Conservation (phyloP, 2,888 invertebrate species). For the Stenodema calcarata region DNA sequence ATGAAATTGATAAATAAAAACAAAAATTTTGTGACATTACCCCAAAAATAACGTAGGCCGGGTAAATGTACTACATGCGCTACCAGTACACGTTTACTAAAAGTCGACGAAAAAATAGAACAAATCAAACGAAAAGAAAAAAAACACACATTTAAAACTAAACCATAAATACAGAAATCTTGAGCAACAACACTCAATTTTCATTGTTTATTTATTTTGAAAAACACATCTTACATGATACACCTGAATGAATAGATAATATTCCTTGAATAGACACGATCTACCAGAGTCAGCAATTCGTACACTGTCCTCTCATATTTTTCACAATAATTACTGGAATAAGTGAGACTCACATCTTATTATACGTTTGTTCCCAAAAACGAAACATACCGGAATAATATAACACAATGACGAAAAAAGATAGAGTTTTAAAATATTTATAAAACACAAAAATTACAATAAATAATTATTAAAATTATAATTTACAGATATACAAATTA, state of each 20-base stretch:
- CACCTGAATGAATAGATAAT: neutral
- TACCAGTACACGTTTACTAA: neutral
- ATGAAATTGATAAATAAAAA: neutral
- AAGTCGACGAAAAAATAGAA: neutral
- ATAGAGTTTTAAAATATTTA: neutral
- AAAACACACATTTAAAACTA: neutral
- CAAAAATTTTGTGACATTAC: neutral
- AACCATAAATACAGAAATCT: neutral
- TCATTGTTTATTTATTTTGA: neutral
- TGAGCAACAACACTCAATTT: constrained; percentile 21
- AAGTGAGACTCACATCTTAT: neutral
- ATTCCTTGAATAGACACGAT: neutral
- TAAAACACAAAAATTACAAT: neutral
- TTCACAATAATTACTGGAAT: neutral
- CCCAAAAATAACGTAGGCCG: constrained; percentile 5
- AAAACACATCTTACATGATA: constrained; percentile 11
- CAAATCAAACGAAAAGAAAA: neutral
- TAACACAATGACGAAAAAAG: constrained; percentile 7
- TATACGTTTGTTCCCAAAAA: neutral
- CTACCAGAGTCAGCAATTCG: constrained; percentile 7
- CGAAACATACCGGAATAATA: neutral
- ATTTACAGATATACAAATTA: constrained; percentile 8
- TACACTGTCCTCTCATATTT: neutral
- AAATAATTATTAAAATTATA: constrained; percentile 16
- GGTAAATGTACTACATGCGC: neutral